Evolutionary conservation across 2,113 vertebrate genomes (phyloP), one percentile per base, ranked within the genome.

Genomic region (Pao palembangensis): DNA sequence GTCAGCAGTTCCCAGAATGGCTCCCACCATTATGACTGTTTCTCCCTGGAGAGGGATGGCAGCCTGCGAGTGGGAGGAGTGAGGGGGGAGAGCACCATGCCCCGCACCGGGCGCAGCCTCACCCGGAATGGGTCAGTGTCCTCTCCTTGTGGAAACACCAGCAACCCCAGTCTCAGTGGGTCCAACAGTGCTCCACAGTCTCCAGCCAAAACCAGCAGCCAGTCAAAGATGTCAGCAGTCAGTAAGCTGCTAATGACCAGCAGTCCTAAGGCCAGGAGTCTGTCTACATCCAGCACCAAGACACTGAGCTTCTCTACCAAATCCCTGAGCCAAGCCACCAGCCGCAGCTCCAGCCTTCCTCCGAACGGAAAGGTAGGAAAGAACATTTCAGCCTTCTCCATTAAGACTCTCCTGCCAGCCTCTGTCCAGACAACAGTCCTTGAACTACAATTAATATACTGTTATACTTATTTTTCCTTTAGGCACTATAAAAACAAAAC

Each of bases 261-360:
- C 19, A 94, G 94, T 67, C 96, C 97, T 53, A 98, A 96, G 67
- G 84, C 92, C 15, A 91, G 95, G 59, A 95, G 93, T 79, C 89
- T 98, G 51, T 95, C 96, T 58, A 81, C 96, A 5, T 93, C 95
- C 28, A 92, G 93, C 83, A 98, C 96, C 84, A 98, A 95, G 87
- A 97, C 93, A 0, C 91, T 98, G 58, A 99, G 95, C 88, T 96
- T 98, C 84, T 99, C 97, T 1, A 98, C 95, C 64, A 99, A 98
- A 87, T 98, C 96, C 6, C 91, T 98, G 69, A 95, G 93, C 12
- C 95, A 98, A 86, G 89, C 93, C 0, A 76, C 92, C 34, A 95
- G 93, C 61, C 92, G 97, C 85, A 96, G 94, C 82, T 88, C 94
- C 76, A 93, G 88, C 58, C 82, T 94, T 59, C 94, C 94, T 42